Evolutionary conservation across 2,888 invertebrate genomes (phyloP).

Genomic region (Dioctria rufipes): DNA sequence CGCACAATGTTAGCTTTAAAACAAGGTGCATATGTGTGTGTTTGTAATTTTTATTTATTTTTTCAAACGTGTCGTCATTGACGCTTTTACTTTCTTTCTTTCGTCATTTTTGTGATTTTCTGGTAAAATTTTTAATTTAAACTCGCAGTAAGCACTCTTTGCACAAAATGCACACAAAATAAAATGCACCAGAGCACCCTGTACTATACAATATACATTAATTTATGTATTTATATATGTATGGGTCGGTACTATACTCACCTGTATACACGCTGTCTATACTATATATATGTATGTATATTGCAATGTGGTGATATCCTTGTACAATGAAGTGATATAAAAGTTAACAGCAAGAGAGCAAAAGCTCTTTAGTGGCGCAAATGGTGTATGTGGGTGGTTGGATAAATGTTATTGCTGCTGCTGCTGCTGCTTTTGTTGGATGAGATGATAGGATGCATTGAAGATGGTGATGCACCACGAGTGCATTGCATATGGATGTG

Average conservation of each 20-base stretch:
- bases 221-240: too few species aligned
- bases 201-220: neutral
- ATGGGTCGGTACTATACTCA: too few species aligned
- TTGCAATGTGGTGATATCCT: neutral
- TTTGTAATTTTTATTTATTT: constrained; percentile 5
- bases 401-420: neutral
- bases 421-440: neutral
- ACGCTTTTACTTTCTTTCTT: constrained; percentile 4
- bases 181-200: constrained; percentile 21
- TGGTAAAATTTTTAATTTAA: constrained; percentile 33
- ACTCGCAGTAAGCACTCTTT: constrained; percentile 17
- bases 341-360: constrained; percentile 12
- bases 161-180: constrained; percentile 27
- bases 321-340: constrained; percentile 19
- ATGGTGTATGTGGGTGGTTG: neutral
- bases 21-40: constrained; percentile 18
- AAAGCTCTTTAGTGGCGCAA: neutral
- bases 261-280: too few species aligned
- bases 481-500: constrained; percentile 4
- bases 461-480: neutral
- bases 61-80: constrained; percentile 4
- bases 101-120: constrained; percentile 3
- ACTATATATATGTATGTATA: too few species aligned
- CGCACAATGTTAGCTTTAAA: constrained; percentile 1
- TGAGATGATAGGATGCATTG: neutral